These are phyloP conservation scores for Quadroppia sp. DNA, from an alignment of 2,888 invertebrate species.

Conservation along the genomic window DNA sequence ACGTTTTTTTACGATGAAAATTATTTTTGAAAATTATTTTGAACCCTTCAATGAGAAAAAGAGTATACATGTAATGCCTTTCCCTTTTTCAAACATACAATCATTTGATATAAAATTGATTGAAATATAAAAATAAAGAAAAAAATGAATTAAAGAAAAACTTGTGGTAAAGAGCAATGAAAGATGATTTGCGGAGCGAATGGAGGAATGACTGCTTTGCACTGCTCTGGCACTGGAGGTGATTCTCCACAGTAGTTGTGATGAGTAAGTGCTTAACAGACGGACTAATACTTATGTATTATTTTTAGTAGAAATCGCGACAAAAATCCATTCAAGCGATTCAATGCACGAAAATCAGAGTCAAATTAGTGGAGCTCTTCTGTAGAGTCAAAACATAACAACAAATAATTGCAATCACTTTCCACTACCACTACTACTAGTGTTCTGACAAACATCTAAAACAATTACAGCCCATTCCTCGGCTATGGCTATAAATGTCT, in stretches of 20 bases:
- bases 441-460: slow-evolving; percentile 25
- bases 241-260: not conserved
- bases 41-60: not conserved
- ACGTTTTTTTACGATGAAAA: not conserved
- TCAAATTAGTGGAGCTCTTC: slow-evolving; percentile 23
- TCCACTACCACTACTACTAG: no score
- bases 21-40: not conserved
- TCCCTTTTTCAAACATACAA: not conserved
- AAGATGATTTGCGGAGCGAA: slow-evolving; percentile 21
- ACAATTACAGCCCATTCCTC: slow-evolving; percentile 10
- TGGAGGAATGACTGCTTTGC: not conserved
- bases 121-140: slow-evolving; percentile 7
- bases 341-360: slow-evolving; percentile 26
- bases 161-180: slow-evolving; percentile 6
- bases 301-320: not conserved
- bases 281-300: not conserved
- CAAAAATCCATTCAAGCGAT: slow-evolving; percentile 25
- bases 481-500: not conserved
- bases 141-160: not conserved
- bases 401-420: slow-evolving; percentile 22
- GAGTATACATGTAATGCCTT: not conserved
- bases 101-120: not conserved
- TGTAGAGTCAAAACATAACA: not conserved
- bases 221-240: not conserved
- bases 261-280: slow-evolving; percentile 8